Evolutionary conservation across 1,140 invertebrate genomes (phyloP), one percentile per base, ranked within the genome.

Genomic region (Trigoniulus corallinus): DNA sequence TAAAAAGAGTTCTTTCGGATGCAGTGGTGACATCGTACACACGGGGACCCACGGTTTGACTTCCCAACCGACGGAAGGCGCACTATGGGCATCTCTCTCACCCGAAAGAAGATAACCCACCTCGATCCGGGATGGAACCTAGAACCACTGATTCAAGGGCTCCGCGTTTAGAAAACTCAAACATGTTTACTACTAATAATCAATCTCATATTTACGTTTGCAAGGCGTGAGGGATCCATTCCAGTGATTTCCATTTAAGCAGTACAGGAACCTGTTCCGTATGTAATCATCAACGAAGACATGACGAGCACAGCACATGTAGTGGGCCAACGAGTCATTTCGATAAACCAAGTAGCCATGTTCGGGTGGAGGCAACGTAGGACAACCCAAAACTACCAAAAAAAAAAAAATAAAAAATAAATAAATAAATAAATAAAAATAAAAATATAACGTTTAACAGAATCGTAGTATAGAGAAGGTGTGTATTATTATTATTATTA

Each of bases 301-400:
- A 56, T 63, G 69, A 34, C 71, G 72, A 12, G 73, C 67, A 55
- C 74, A 71, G 61, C 77, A 79, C 63, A 71, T 73, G 61, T 70
- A 78, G 51, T 73, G 66, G 1, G 72, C 74, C n/a, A 67, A 60
- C n/a, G 69, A 69, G 39, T 67, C 68, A 47, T 70, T 71, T 27
- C 71, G 66, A 58, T 70, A 71, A 51, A 74, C 71, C 2, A 77
- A 58, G 54, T 77, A 75, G n/a, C 75, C 76, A 58, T 72, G 67
- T 57, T 66, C 67, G 56, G 76, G 75, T 57, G 72, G 60, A 55
- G 61, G 54, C 43, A 72, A 61, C n/a, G 69, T 72, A 2, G 72
- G 64, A 64, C 77, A 79, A 23, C 74, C 74, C 44, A 75, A 56
- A 54, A 73, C 74, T 73, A 62, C 52, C 59, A 62, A 57, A 40